Conservation (phyloP, 2,888 invertebrate species). For the Sphinx pinastri region DNA sequence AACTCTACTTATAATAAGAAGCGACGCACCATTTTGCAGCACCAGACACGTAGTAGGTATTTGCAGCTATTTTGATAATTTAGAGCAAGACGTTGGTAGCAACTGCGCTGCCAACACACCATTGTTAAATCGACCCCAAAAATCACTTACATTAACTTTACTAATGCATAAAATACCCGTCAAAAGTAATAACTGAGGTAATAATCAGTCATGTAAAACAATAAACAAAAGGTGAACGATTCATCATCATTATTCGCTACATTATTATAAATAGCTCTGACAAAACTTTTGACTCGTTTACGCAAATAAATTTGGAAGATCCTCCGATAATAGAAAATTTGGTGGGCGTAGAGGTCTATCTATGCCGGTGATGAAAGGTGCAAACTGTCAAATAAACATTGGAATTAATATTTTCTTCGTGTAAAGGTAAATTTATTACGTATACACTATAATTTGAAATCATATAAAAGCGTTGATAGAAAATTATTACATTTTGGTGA, state of each 20-base stretch:
- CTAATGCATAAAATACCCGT: neutral
- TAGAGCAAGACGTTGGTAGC: too few relatives aligned
- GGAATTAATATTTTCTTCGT: neutral
- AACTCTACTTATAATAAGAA: too few relatives aligned
- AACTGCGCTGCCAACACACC: too few relatives aligned
- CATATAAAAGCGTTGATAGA: too few relatives aligned
- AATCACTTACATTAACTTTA: neutral
- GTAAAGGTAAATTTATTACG: neutral
- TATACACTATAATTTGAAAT: too few relatives aligned
- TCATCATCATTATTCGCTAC: constrained; percentile 47
- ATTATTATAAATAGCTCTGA: constrained; percentile 51
- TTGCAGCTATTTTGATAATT: too few relatives aligned
- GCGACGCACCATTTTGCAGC: too few relatives aligned
- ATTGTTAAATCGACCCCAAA: too few relatives aligned
- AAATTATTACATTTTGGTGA: too few relatives aligned
- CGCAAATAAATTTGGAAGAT: neutral
- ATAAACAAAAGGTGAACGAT: constrained; percentile 39
- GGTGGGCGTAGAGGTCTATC: neutral
- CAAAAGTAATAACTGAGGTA: neutral
- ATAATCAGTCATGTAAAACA: constrained; percentile 21
- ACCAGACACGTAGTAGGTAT: too few relatives aligned
- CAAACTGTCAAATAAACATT: neutral
- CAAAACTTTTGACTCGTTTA: constrained; percentile 27
- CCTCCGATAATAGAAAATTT: neutral
- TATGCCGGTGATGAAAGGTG: neutral